Evolutionary conservation across 2,113 vertebrate genomes (phyloP).

Genomic region (Paracanthobrama guichenoti): DNA sequence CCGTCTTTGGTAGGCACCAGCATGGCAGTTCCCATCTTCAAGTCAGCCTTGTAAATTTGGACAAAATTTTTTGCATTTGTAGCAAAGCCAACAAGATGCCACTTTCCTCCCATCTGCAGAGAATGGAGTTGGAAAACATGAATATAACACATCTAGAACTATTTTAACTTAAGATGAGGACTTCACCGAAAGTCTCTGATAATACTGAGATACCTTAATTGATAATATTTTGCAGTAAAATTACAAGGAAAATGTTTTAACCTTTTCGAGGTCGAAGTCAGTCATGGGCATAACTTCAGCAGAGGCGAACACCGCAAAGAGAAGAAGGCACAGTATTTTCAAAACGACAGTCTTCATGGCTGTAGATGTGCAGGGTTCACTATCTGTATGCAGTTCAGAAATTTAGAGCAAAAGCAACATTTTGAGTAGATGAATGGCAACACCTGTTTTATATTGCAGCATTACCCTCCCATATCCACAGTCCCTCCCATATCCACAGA

Average conservation of each 20-base stretch:
- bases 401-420: too few species aligned
- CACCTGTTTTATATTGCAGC: too few species aligned
- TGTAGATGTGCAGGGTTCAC: too few species aligned
- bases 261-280: constrained; percentile 79
- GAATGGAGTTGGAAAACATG: not conserved
- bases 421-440: too few species aligned
- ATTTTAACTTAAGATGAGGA: too few species aligned
- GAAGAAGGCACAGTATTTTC: too few species aligned
- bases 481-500: too few species aligned
- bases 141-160: not conserved
- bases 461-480: too few species aligned
- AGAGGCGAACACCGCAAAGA: constrained; percentile 49
- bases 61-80: constrained; percentile 80
- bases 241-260: constrained; percentile 38
- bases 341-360: too few species aligned
- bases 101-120: constrained; percentile 80
- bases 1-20: constrained; percentile 62
- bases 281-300: constrained; percentile 54
- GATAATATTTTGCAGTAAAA: not conserved
- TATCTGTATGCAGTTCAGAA: too few species aligned
- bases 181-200: not conserved
- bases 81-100: constrained; percentile 81
- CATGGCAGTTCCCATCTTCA: constrained; percentile 77
- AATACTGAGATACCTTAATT: not conserved
- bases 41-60: constrained; percentile 57